Percentiles rank a stretch among this genome's conserved stretches.
Evolutionary conservation across 2,888 invertebrate genomes (phyloP).

Genomic region (Torymus auratus): DNA sequence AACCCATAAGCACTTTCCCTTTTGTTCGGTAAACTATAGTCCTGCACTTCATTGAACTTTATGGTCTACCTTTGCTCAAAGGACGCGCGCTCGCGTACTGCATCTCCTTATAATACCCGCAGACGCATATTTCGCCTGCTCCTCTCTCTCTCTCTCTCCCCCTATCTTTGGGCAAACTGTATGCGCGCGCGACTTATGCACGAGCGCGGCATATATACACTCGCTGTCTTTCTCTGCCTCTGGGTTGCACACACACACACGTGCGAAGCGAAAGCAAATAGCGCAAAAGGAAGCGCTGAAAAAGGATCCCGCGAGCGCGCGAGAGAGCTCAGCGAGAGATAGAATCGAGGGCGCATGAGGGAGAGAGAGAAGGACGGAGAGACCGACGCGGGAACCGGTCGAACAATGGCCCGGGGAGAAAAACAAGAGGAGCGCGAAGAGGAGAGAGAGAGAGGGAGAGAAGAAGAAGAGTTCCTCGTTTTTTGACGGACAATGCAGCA

Average conservation of each 20-base stretch:
- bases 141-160: no score
- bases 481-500: constrained; percentile 48
- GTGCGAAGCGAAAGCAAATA: constrained; percentile 1
- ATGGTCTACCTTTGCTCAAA: neutral
- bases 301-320: neutral
- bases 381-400: constrained; percentile 45
- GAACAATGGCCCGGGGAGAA: constrained; percentile 55
- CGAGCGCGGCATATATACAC: no score
- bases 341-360: constrained; percentile 19
- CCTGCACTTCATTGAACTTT: no score
- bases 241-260: neutral
- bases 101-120: neutral
- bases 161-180: no score
- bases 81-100: neutral
- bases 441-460: neutral
- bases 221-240: no score
- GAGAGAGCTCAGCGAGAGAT: constrained; percentile 6
- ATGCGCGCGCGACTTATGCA: no score
- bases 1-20: no score
- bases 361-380: constrained; percentile 1
- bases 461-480: constrained; percentile 33
- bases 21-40: no score
- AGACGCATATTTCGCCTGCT: no score
- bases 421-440: constrained; percentile 22
- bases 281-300: neutral